Conservation (phyloP, 2,113 vertebrate genomes). For the Ceyx cyanopectus region DNA sequence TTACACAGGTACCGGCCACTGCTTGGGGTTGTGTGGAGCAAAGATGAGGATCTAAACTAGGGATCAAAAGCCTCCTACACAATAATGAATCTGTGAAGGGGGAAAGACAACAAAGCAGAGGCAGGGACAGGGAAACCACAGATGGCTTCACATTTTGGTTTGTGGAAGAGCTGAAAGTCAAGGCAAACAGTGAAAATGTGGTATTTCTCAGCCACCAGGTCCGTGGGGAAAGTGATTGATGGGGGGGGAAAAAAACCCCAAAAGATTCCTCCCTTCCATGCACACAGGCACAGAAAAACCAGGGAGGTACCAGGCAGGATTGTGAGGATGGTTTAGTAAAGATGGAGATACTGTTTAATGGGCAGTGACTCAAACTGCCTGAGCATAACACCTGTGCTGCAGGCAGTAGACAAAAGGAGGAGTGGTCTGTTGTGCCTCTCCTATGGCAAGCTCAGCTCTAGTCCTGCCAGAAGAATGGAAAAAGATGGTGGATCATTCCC, state of each 20-base stretch:
- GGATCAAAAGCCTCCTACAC: slow-evolving; percentile 77
- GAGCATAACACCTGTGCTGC: not conserved
- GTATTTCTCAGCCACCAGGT: slow-evolving; percentile 43
- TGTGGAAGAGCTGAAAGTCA: slow-evolving; percentile 70
- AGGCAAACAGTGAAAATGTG: slow-evolving; percentile 49
- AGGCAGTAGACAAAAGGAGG: not conserved
- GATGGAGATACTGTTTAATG: not conserved
- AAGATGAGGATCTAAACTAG: slow-evolving; percentile 65
- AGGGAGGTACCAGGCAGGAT: not conserved
- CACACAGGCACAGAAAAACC: not conserved
- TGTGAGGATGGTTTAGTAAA: slow-evolving; percentile 27
- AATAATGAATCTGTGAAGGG: slow-evolving; percentile 67
- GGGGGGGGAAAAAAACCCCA: not conserved
- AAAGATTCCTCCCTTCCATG: not conserved
- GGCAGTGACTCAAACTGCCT: not conserved
- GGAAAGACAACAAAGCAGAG: slow-evolving; percentile 40
- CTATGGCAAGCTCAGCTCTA: not conserved
- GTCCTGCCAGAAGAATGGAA: not conserved
- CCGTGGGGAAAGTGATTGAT: slow-evolving; percentile 15
- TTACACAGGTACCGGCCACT: slow-evolving; percentile 62
- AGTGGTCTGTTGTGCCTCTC: not conserved
- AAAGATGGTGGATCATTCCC: not conserved
- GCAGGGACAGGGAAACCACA: slow-evolving; percentile 54
- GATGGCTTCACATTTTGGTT: slow-evolving; percentile 70
- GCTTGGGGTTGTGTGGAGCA: slow-evolving; percentile 71